Evolutionary conservation across 2,797 vertebrate genomes (phyloP).

Genomic region (Manis javanica): DNA sequence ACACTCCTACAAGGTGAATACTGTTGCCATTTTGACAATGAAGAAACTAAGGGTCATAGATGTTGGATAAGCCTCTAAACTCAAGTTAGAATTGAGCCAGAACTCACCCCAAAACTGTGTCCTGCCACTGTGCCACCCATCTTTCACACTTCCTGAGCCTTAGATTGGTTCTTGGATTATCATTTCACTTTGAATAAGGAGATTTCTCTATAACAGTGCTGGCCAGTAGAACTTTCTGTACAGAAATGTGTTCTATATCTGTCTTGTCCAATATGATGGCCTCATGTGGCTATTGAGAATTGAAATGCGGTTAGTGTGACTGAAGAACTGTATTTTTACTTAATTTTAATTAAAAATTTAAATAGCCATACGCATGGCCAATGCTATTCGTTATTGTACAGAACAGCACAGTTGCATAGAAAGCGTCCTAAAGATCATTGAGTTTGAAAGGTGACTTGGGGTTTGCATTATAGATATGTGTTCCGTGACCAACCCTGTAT

Average conservation of each 20-base stretch:
- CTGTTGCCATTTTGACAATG: not conserved
- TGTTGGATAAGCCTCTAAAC: not conserved
- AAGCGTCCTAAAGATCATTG: not conserved
- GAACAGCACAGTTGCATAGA: not conserved
- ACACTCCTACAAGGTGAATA: not conserved
- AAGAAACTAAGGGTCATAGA: not conserved
- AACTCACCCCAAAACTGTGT: not conserved
- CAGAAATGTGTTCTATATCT: not conserved
- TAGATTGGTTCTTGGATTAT: not conserved
- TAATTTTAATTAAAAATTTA: constrained; percentile 30
- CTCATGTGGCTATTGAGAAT: not conserved
- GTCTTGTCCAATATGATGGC: not conserved
- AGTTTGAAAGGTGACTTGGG: not conserved
- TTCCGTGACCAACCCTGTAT: not conserved
- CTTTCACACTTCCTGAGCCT: not conserved
- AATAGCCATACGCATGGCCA: not conserved
- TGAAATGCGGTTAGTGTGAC: not conserved
- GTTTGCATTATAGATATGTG: not conserved
- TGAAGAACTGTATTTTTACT: not conserved
- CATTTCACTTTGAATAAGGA: constrained; percentile 2
- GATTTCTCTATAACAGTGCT: not conserved
- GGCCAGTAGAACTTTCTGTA: not conserved
- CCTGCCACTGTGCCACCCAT: not conserved
- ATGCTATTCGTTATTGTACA: not conserved
- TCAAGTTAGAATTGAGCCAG: not conserved